A percentile compares a stretch with the other conserved stretches of the same genome.
Conservation (phyloP, 2,888 invertebrate species). For the Apamea epomidion region DNA sequence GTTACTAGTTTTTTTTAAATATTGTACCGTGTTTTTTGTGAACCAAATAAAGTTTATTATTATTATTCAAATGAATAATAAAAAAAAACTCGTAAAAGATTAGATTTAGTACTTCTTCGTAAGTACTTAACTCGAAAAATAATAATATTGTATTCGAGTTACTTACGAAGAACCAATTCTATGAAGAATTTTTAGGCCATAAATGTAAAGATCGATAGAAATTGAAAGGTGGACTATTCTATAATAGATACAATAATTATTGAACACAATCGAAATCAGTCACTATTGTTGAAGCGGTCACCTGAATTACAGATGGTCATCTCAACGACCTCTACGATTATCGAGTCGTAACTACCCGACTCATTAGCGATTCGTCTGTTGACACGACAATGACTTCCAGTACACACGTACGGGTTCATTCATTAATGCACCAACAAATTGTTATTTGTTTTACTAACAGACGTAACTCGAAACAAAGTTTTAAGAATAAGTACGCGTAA, state of each 20-base stretch:
- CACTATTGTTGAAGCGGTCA: conserved; percentile 27
- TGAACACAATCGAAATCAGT: conserved; percentile 9
- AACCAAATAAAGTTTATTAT: neutral
- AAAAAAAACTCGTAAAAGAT: too few relatives aligned
- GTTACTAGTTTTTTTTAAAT: neutral
- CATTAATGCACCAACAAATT: conserved; percentile 43
- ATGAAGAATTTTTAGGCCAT: neutral
- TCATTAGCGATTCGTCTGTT: conserved; percentile 53
- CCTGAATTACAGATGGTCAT: conserved; percentile 45
- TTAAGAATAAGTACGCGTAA: conserved; percentile 11
- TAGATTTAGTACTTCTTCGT: too few relatives aligned
- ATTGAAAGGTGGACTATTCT: neutral
- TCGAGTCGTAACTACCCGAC: conserved; percentile 26
- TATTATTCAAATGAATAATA: too few relatives aligned
- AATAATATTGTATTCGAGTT: neutral
- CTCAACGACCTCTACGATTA: conserved; percentile 31
- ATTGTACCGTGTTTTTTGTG: neutral
- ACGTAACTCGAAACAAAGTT: conserved; percentile 35
- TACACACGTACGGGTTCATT: conserved; percentile 51
- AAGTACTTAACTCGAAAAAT: too few relatives aligned
- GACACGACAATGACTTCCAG: conserved; percentile 44
- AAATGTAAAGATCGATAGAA: neutral
- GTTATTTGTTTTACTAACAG: conserved; percentile 53
- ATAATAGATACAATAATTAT: neutral
- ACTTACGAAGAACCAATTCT: neutral